phyloP scores from a whole-genome alignment of 2,113 vertebrate species.

The Nothoprocta pentlandii region DNA sequence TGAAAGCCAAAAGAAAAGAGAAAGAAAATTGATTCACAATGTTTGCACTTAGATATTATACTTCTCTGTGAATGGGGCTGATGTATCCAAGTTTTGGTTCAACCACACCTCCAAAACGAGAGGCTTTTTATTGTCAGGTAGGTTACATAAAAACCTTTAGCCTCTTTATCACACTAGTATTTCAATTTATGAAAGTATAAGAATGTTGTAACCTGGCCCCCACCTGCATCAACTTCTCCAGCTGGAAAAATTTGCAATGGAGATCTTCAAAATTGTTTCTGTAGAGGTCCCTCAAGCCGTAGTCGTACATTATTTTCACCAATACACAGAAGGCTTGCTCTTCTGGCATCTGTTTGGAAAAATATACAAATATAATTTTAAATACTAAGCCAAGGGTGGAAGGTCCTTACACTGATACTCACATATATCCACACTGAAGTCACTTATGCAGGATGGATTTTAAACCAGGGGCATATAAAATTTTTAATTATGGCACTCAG shows the following conservation, averaged over 20 bases:
- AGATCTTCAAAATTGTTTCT: conserved; percentile 99
- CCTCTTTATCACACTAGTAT: background rate
- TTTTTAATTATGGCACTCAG: background rate
- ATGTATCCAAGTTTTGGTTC: background rate
- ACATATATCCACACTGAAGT: background rate
- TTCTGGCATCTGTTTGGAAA: conserved; percentile 92
- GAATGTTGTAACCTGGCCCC: conserved; percentile 28
- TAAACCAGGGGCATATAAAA: background rate
- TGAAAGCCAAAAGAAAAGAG: background rate
- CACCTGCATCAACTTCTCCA: conserved; percentile 96
- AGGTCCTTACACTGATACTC: background rate
- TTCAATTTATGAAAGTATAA: background rate
- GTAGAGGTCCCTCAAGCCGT: conserved; percentile 93
- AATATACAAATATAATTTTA: background rate
- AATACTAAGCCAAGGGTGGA: background rate
- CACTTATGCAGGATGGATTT: background rate
- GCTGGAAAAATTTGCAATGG: conserved; percentile 98
- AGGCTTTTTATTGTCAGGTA: background rate
- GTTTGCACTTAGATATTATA: background rate
- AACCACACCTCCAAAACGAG: background rate
- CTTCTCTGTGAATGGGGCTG: background rate
- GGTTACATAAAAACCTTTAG: background rate
- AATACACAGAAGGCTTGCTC: conserved; percentile 98
- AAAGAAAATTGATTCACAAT: background rate
- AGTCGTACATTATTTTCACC: conserved; percentile 98